Base-by-base conservation (phyloP, 2,113 vertebrate species). In the Balaenoptera acutorostrata region DNA sequence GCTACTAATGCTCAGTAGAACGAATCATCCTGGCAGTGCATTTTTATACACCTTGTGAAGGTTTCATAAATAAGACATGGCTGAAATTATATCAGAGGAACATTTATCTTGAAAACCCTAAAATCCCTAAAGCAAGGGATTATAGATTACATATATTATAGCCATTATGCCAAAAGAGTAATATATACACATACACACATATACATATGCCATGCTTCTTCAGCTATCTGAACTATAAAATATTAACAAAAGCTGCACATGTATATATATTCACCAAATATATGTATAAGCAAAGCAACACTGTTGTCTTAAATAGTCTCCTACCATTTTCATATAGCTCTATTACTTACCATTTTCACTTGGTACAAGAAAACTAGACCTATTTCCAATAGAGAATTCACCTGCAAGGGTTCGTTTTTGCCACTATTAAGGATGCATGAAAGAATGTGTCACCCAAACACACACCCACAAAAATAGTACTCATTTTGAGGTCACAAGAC, bases 1-100 rank as follows among this genome's bases (percentile, higher is more conserved):
- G 82, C 61, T 94, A 68, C 12, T 90, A 61, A 81, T 96, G 17
- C 61, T 97, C 59, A 95, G 92, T 90, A 97, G 93, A 97, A 95
- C 1, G 68, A 95, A 93, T 97, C 61, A 97, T 98, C 44, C 41
- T n/a, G 33, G 90, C 36, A 96, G 63, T 78, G 25, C 72, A 96
- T 97, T 98, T 96, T 97, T 78, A 92, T 44, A 88, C 36, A 97
- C 25, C 9, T n/a, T 27, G 20, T 84, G 69, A 97, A 97, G 44
- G 17, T 87, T 74, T 55, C 68, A 95, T 72, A 90, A 93, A 94
- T 72, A 93, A 96, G 41, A 93, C 25, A 59, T 15, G 69, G 41
- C 61, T 84, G 63, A 95, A 97, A 93, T 97, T 84, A 63, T n/a
- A 15, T n/a, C 80, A 31, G 82, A 10, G 7, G 90, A 64, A 72